A percentile compares a stretch with the other conserved stretches of the same genome.
phyloP scores from a whole-genome alignment of 2,113 vertebrate genomes.

The Tachysurus fulvidraco region DNA sequence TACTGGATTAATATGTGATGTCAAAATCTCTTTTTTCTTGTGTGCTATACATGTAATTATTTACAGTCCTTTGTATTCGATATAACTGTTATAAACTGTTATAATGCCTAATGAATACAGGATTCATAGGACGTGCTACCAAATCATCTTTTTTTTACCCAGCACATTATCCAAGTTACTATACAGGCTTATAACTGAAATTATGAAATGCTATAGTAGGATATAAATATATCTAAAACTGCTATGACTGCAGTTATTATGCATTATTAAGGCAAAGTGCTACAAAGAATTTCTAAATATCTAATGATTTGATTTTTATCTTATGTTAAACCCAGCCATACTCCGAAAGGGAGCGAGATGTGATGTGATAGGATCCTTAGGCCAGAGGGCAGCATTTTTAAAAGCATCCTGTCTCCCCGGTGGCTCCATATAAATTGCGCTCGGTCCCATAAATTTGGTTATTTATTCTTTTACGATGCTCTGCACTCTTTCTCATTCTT shows the following conservation, averaged over 20 bases:
- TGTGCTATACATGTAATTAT: neutral
- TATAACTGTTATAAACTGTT: neutral
- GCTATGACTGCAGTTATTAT: neutral
- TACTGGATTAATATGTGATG: neutral
- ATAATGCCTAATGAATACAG: neutral
- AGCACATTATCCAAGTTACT: neutral
- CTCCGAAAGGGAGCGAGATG: neutral
- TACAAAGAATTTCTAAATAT: neutral
- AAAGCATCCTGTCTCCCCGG: slow-evolving; percentile 14
- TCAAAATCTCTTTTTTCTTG: neutral
- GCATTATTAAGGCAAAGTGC: neutral
- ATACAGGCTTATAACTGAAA: neutral
- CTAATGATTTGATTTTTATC: neutral
- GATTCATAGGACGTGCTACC: too few species aligned
- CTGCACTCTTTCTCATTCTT: slow-evolving; percentile 44
- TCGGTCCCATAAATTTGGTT: slow-evolving; percentile 55
- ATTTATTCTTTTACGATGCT: slow-evolving; percentile 62
- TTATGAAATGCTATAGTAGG: neutral
- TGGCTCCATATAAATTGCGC: slow-evolving; percentile 44
- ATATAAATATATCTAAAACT: neutral
- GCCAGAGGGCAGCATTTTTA: slow-evolving; percentile 24
- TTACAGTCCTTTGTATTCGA: neutral
- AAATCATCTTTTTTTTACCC: neutral
- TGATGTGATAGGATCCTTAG: neutral
- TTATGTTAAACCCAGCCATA: neutral